Percentiles rank a stretch among this genome's conserved stretches.
Conservation (phyloP, 1,140 invertebrate genomes). For the Hylyphantes graminicola region DNA sequence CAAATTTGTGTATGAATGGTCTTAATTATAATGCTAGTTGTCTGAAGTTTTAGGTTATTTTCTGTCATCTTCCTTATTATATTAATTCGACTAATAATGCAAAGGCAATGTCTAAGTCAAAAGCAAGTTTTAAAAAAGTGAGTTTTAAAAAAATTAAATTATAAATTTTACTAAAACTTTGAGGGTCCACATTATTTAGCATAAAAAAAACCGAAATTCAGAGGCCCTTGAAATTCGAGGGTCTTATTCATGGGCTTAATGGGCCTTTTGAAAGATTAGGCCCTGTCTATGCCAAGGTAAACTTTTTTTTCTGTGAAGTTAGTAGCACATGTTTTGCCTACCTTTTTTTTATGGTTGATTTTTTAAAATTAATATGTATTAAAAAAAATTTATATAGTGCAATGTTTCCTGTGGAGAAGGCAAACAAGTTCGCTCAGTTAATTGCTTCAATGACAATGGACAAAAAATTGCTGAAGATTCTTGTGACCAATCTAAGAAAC, state of each 20-base stretch:
- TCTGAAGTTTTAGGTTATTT: too few relatives aligned
- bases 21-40: too few relatives aligned
- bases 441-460: conserved; percentile 67
- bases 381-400: conserved; percentile 71
- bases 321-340: not conserved
- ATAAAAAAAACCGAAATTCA: too few relatives aligned
- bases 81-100: too few relatives aligned
- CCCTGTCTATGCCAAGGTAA: not conserved
- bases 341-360: not conserved
- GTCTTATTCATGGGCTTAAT: not conserved
- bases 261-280: not conserved
- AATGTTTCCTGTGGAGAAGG: conserved; percentile 75
- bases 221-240: too few relatives aligned
- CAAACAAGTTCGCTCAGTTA: conserved; percentile 71
- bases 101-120: too few relatives aligned
- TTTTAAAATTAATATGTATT: not conserved
- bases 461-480: conserved; percentile 8
- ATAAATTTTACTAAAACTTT: too few relatives aligned
- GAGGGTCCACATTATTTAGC: too few relatives aligned
- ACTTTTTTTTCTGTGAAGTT: not conserved
- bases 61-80: too few relatives aligned
- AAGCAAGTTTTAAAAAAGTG: too few relatives aligned
- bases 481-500: conserved; percentile 22
- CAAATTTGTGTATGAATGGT: too few relatives aligned
- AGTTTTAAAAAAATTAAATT: too few relatives aligned